phyloP scores from a whole-genome alignment of 2,113 vertebrate species.

The Tragelaphus buxtoni region DNA sequence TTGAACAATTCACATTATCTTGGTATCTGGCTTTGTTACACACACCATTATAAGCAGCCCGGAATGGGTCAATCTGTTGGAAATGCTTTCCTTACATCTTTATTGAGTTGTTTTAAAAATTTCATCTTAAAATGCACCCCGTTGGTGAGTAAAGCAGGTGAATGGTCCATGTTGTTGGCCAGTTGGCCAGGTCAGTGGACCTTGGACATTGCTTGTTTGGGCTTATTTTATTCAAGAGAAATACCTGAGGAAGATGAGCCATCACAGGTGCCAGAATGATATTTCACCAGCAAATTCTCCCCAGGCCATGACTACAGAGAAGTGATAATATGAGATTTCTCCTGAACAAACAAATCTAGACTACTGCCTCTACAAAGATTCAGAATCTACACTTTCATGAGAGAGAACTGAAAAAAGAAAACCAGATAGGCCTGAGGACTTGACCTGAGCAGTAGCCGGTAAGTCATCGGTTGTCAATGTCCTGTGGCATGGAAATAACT shows the following conservation, averaged over 20 bases:
- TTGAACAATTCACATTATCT: not conserved
- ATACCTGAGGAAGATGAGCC: not conserved
- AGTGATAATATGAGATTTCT: not conserved
- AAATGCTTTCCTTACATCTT: not conserved
- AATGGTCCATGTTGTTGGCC: not conserved
- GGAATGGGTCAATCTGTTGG: not conserved
- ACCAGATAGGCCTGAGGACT: not conserved
- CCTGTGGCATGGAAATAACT: not conserved
- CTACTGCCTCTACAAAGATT: not conserved
- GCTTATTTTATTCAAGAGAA: not conserved
- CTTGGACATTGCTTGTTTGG: not conserved
- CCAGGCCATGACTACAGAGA: not conserved
- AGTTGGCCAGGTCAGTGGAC: not conserved
- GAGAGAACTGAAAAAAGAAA: not conserved
- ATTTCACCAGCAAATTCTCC: not conserved
- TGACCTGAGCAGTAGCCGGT: not conserved
- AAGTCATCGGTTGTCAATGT: not conserved
- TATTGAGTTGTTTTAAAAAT: not conserved
- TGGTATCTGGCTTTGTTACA: not conserved
- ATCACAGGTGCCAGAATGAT: not conserved
- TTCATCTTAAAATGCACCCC: not conserved
- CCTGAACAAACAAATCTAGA: not conserved
- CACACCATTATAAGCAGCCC: not conserved
- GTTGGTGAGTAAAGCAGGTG: not conserved
- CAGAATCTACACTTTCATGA: not conserved